Evolutionary conservation across 2,797 vertebrate genomes (phyloP).

Genomic region (Rhyacichthys aspro): DNA sequence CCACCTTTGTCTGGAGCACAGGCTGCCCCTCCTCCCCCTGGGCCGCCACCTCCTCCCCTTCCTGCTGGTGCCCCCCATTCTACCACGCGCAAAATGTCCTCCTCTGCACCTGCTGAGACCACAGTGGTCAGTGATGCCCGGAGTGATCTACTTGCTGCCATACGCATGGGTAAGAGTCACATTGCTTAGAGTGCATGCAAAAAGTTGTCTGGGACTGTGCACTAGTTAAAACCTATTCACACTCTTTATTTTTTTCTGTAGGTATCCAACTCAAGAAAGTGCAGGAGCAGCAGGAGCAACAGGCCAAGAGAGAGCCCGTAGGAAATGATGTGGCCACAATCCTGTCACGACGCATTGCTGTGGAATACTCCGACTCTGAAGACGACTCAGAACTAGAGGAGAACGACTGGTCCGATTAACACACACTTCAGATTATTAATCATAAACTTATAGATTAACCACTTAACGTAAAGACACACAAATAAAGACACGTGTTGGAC

Average conservation of each 20-base stretch:
- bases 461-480: slow-evolving; percentile 33
- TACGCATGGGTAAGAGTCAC: slow-evolving; percentile 90
- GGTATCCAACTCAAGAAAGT: slow-evolving; percentile 98
- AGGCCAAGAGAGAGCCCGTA: slow-evolving; percentile 92
- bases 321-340: slow-evolving; percentile 98
- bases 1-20: slow-evolving; percentile 81
- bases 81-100: slow-evolving; percentile 80
- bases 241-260: slow-evolving; percentile 41
- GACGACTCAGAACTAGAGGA: slow-evolving; percentile 96
- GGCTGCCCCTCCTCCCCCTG: slow-evolving; percentile 87
- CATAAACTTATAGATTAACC: slow-evolving; percentile 15
- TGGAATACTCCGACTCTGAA: slow-evolving; percentile 97
- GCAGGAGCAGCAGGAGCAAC: slow-evolving; percentile 96
- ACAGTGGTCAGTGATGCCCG: slow-evolving; percentile 86
- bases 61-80: slow-evolving; percentile 81
- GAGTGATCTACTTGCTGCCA: slow-evolving; percentile 95
- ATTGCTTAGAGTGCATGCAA: too few species aligned
- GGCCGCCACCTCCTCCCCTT: slow-evolving; percentile 87
- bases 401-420: slow-evolving; percentile 97
- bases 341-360: slow-evolving; percentile 92
- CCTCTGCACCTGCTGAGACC: slow-evolving; percentile 84
- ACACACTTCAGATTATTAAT: neutral
- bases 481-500: slow-evolving; percentile 31
- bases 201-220: too few species aligned
- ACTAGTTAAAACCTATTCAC: neutral